A percentile compares a stretch with the other conserved stretches of the same genome.
These are phyloP conservation scores for Tachypleus tridentatus DNA, from an alignment of 1,140 invertebrate genomes.

Conservation along the genomic window DNA sequence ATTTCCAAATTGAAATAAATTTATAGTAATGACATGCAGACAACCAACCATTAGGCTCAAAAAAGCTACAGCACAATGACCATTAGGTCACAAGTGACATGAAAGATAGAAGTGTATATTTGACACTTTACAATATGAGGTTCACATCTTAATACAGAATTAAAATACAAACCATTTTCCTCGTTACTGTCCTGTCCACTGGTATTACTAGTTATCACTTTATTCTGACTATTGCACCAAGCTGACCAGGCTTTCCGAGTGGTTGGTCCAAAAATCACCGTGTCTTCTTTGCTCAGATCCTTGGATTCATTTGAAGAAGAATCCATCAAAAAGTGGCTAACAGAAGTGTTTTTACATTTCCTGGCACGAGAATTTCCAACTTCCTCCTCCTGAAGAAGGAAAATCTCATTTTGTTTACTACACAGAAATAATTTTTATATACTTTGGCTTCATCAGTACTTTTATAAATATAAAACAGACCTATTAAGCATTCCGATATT, in stretches of 20 bases:
- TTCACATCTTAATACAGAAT: no score
- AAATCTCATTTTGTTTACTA: neutral
- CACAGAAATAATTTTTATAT: no score
- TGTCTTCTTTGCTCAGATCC: conserved; percentile 26
- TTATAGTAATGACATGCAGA: no score
- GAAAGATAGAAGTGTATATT: no score
- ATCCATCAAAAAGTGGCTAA: conserved; percentile 24
- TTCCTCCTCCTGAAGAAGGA: conserved; percentile 26
- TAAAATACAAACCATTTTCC: conserved; percentile 17
- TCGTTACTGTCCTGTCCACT: conserved; percentile 20
- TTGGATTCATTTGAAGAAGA: conserved; percentile 32
- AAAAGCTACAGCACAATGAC: no score
- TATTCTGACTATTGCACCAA: conserved; percentile 46
- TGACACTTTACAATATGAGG: no score
- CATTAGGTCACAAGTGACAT: no score
- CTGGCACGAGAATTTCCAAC: conserved; percentile 22
- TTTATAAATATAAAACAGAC: no score
- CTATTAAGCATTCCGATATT: no score
- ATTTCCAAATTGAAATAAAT: no score
- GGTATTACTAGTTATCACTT: conserved; percentile 30
- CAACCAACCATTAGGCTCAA: no score
- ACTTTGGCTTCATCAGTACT: no score
- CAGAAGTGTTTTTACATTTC: conserved; percentile 32
- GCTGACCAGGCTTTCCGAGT: conserved; percentile 61
- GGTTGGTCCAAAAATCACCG: conserved; percentile 45